Evolutionary conservation across 2,888 invertebrate species (phyloP).

Genomic region (Stegophylla sp.): DNA sequence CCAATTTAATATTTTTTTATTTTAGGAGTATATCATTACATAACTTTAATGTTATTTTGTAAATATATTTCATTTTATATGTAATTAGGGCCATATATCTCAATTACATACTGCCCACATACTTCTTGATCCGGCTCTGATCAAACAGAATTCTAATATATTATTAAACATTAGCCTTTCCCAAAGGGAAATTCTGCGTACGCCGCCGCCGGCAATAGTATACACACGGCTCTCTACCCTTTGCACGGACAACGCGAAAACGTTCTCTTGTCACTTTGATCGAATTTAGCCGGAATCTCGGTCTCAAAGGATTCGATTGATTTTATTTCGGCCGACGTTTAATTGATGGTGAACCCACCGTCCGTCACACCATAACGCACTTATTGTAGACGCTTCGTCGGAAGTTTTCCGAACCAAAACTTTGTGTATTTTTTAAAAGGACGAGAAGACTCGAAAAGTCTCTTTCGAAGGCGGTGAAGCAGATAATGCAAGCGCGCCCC

Average conservation of each 20-base stretch:
- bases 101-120: too few relatives aligned
- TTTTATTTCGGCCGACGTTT: constrained; percentile 2
- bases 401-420: background rate
- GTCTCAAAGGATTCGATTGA: constrained; percentile 1
- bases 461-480: background rate
- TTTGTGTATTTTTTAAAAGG: background rate
- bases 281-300: background rate
- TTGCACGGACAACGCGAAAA: background rate
- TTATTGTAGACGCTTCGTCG: background rate
- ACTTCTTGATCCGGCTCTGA: too few relatives aligned
- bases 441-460: background rate
- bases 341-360: background rate
- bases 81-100: too few relatives aligned
- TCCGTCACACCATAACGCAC: background rate
- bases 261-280: background rate
- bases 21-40: too few relatives aligned
- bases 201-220: too few relatives aligned
- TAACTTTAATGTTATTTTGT: too few relatives aligned
- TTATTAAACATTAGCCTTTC: too few relatives aligned
- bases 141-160: too few relatives aligned
- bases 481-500: background rate
- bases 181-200: too few relatives aligned
- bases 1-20: too few relatives aligned
- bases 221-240: background rate
- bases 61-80: too few relatives aligned